phyloP scores from a whole-genome alignment of 2,797 vertebrate genomes.

The Rhinichthys osculus region DNA sequence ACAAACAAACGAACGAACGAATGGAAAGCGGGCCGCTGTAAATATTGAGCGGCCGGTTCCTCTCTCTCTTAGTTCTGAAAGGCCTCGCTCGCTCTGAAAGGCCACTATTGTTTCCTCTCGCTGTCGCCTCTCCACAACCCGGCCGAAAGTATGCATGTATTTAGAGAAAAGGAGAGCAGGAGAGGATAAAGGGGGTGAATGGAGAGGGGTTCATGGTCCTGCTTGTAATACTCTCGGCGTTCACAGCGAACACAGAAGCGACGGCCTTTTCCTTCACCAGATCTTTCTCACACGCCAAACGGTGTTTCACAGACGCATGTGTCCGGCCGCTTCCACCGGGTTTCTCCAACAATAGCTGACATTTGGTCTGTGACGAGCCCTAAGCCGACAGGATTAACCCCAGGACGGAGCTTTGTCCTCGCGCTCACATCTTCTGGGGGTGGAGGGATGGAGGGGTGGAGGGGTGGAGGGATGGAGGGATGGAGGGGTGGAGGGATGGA shows the following conservation, averaged over 20 bases:
- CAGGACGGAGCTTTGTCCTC: conserved; percentile 73
- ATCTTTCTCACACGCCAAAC: conserved; percentile 19
- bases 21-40: conserved; percentile 61
- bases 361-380: conserved; percentile 70
- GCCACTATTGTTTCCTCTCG: conserved; percentile 83
- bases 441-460: conserved; percentile 51
- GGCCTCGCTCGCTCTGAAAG: conserved; percentile 81
- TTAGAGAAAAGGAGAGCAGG: conserved; percentile 75
- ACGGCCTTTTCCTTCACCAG: conserved; percentile 47
- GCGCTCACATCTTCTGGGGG: conserved; percentile 62
- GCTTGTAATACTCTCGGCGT: conserved; percentile 67
- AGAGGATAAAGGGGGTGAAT: conserved; percentile 63
- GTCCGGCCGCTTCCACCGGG: conserved; percentile 41
- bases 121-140: conserved; percentile 78
- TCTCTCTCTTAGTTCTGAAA: conserved; percentile 37
- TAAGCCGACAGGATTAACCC: conserved; percentile 73
- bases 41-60: conserved; percentile 79
- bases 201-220: conserved; percentile 64
- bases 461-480: conserved; percentile 25
- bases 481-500: conserved; percentile 25
- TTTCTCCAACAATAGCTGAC: conserved; percentile 67
- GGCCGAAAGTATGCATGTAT: conserved; percentile 83
- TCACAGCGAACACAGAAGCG: conserved; percentile 26
- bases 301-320: conserved; percentile 65
- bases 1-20: not conserved